phyloP scores from a whole-genome alignment of 2,797 vertebrate species.

The Mormyrus hasselquistii region DNA sequence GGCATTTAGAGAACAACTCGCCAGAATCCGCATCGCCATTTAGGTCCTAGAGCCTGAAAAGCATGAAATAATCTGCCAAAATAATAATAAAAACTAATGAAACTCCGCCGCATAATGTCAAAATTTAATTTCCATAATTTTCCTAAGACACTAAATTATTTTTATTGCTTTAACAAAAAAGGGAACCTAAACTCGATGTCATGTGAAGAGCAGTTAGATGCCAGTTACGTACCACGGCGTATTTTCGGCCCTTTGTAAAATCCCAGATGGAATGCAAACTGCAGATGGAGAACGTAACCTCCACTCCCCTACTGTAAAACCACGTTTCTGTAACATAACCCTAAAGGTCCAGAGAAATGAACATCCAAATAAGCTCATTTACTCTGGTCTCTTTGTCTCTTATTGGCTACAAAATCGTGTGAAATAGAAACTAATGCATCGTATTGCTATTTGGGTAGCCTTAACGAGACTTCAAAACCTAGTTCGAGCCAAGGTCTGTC shows the following conservation, averaged over 20 bases:
- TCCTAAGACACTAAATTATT: not conserved
- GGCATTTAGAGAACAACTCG: not conserved
- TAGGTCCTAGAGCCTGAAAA: not conserved
- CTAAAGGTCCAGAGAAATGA: conserved; percentile 6
- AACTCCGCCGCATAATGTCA: not conserved
- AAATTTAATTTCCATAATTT: conserved; percentile 8
- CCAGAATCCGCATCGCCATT: not conserved
- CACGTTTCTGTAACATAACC: not conserved
- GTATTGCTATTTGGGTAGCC: not conserved
- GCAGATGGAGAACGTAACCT: not conserved
- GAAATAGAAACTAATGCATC: not conserved
- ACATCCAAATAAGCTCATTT: not conserved
- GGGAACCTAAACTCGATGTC: not conserved
- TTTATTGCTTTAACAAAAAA: not conserved
- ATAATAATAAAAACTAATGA: not conserved
- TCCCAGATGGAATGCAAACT: not conserved
- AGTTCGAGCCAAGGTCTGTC: not conserved
- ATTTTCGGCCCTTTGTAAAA: not conserved
- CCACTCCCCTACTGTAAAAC: not conserved
- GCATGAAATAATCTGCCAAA: not conserved
- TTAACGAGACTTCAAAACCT: not conserved
- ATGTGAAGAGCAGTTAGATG: not conserved
- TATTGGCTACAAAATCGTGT: not conserved
- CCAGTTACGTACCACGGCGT: not conserved
- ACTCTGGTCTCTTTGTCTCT: not conserved